Evolutionary conservation across 2,888 invertebrate species (phyloP), one percentile per base, ranked within the genome.

Genomic region (Tipula vernalis): DNA sequence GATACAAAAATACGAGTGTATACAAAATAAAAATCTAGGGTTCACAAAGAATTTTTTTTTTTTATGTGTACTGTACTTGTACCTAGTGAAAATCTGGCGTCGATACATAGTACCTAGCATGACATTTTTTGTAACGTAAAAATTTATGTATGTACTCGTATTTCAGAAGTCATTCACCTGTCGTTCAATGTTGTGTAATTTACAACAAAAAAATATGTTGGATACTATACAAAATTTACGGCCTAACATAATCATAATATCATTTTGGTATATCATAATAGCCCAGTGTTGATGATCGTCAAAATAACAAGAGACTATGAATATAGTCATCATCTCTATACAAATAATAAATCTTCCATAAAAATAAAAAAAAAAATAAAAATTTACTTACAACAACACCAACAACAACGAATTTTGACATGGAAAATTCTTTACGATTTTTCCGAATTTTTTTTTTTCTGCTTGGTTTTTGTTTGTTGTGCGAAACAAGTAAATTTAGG

Each of bases 341-440:
- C 28, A 71, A 71, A 71, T 28, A 71, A 71, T 71, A 71, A 71
- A 71, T 71, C 71, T 71, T 71, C 71, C 28, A 71, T 71, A 28
- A 71, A 28, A 28, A 1, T 1, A 28, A 28, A 28, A 71, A 28
- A 28, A 1, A 28, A 28, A 28, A 28, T 28, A 71, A 71, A 71
- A 71, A 71, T 57, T 6, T 28, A 71, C 10, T 71, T 71, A 71
- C 71, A 71, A 28, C 71, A 71, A 71, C 71, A 71, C 4, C 18
- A 18, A 71, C 71, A 28, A 71, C 71, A 12, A 71, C 71, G 71
- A 71, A 71, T 71, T 71, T 71, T 71, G 71, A 71, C 71, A 71
- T 71, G 71, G 71, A 71, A 71, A 71, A 71, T 71, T 71, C 71
- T 71, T 71, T 71, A 71, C 71, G 71, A 71, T 71, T 71, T 51